Percentiles rank a stretch among this genome's conserved stretches.
Conservation (phyloP, 1,140 invertebrate species). For the Drosophila ananassae region DNA sequence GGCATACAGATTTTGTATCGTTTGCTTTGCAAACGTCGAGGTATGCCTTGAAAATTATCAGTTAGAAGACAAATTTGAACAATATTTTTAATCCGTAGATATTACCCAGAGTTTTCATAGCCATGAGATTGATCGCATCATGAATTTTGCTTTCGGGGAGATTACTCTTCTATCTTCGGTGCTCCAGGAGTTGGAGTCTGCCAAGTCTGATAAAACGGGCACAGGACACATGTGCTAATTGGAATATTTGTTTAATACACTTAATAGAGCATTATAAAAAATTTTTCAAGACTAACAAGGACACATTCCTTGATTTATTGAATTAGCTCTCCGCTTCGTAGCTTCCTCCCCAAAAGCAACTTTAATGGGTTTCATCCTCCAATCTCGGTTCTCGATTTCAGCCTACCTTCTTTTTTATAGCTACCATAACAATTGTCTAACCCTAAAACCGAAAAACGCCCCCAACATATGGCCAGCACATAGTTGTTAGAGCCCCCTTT, state of each 20-base stretch:
- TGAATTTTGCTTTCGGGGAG: conserved; percentile 54
- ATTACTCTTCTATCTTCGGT: conserved; percentile 32
- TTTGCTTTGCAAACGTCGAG: conserved; percentile 59
- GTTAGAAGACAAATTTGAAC: neutral
- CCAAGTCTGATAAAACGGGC: conserved; percentile 17
- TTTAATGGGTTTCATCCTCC: conserved; percentile 4
- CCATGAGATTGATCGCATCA: conserved; percentile 31
- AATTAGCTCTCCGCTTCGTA: neutral
- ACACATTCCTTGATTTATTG: neutral
- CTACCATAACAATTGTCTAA: conserved; percentile 51
- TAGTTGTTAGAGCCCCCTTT: conserved; percentile 17
- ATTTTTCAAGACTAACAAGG: neutral
- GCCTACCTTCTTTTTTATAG: conserved; percentile 23
- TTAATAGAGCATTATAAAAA: conserved; percentile 9
- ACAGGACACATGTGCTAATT: conserved; percentile 9
- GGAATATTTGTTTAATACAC: conserved; percentile 1
- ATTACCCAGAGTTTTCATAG: conserved; percentile 29
- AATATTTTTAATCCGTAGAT: conserved; percentile 8
- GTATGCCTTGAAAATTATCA: conserved; percentile 15
- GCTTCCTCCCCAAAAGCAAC: conserved; percentile 18
- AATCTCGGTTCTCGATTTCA: conserved; percentile 6
- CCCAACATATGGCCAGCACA: conserved; percentile 43
- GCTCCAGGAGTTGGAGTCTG: conserved; percentile 34
- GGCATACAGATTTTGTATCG: conserved; percentile 59
- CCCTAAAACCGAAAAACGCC: conserved; percentile 38